A percentile compares a stretch with the other conserved stretches of the same genome.
Evolutionary conservation across 2,888 invertebrate genomes (phyloP).

Genomic region (Craniophora ligustri): DNA sequence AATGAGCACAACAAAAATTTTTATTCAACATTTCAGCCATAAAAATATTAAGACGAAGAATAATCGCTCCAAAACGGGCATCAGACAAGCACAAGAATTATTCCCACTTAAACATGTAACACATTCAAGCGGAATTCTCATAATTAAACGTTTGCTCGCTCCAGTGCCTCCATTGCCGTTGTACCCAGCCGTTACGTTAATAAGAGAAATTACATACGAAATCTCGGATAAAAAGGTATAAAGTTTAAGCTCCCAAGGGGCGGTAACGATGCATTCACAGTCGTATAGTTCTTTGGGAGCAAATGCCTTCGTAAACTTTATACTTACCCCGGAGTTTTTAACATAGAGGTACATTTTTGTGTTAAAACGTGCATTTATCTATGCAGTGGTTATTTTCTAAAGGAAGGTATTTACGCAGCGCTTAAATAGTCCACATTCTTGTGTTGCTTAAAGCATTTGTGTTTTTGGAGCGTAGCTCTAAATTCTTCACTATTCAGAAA

Average conservation of each 20-base stretch:
- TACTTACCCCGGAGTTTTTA: conserved; percentile 15
- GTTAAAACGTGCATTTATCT: conserved; percentile 22
- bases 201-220: conserved; percentile 40
- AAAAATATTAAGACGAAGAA: background rate
- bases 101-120: conserved; percentile 25
- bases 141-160: conserved; percentile 42
- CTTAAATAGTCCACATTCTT: conserved; percentile 34
- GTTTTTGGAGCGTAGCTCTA: conserved; percentile 10
- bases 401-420: conserved; percentile 32
- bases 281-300: conserved; percentile 23
- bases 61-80: background rate
- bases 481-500: background rate
- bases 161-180: conserved; percentile 17
- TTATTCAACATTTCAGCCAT: too few relatives aligned
- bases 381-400: conserved; percentile 23
- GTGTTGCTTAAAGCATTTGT: conserved; percentile 20
- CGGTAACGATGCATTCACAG: conserved; percentile 55
- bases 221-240: conserved; percentile 38
- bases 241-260: conserved; percentile 21
- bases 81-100: conserved; percentile 23
- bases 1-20: too few relatives aligned
- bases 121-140: conserved; percentile 27
- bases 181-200: conserved; percentile 27
- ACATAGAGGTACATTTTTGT: conserved; percentile 22
- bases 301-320: conserved; percentile 19